These are phyloP conservation scores for Cynoglossus semilaevis DNA, from an alignment of 2,113 vertebrate species.

Conservation along the genomic window DNA sequence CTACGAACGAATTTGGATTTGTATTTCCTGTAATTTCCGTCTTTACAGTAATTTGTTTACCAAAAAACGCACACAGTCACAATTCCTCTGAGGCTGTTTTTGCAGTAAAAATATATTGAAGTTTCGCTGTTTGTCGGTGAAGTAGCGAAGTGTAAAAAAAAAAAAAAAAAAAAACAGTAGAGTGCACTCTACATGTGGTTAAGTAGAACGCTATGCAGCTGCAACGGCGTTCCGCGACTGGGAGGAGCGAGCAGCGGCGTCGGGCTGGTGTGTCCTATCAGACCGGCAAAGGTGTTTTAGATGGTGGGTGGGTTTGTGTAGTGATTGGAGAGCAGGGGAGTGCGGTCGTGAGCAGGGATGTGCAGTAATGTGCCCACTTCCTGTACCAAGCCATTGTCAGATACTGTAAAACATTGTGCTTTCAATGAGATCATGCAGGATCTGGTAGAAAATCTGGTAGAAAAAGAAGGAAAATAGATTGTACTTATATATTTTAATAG, in stretches of 20 bases:
- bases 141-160: conserved; percentile 53
- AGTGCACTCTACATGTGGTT: conserved; percentile 55
- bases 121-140: conserved; percentile 30
- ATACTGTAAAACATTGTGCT: conserved; percentile 62
- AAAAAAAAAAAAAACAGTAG: no score
- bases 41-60: no score
- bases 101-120: conserved; percentile 22
- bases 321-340: conserved; percentile 42
- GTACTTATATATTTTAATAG: no score
- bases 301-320: conserved; percentile 51
- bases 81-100: conserved; percentile 19
- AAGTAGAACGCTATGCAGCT: conserved; percentile 62
- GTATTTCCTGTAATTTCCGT: no score
- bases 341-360: conserved; percentile 70
- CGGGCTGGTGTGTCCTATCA: conserved; percentile 81
- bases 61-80: no score
- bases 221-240: conserved; percentile 38
- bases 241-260: conserved; percentile 36
- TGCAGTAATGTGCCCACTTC: conserved; percentile 82
- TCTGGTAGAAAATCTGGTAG: no score
- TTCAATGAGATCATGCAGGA: conserved; percentile 61
- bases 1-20: no score
- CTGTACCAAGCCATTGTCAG: conserved; percentile 64
- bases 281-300: conserved; percentile 84
- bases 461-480: no score